Conservation (phyloP, 2,797 vertebrate species). For the Malurus leucopterus region DNA sequence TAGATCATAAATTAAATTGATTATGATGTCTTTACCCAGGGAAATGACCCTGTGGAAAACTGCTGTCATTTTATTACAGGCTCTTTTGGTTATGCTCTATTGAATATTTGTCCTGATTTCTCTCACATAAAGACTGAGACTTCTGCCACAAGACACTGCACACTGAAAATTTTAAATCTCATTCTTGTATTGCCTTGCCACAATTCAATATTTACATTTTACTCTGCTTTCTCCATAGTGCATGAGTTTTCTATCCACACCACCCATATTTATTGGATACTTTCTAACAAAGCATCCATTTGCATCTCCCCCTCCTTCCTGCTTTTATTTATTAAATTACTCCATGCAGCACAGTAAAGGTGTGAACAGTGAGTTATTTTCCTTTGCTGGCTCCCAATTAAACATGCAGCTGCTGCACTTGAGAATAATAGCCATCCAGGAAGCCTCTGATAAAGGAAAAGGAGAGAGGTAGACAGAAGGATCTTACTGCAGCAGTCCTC, state of each 20-base stretch:
- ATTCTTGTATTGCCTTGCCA: not conserved
- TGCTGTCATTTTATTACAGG: not conserved
- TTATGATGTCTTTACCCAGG: not conserved
- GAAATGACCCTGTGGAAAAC: not conserved
- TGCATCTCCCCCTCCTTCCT: slow-evolving; percentile 5
- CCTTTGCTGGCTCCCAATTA: not conserved
- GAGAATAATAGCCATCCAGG: not conserved
- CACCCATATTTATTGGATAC: not conserved
- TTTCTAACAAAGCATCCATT: slow-evolving; percentile 13
- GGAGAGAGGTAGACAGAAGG: not conserved
- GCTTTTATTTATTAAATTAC: slow-evolving; percentile 31
- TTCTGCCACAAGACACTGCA: not conserved
- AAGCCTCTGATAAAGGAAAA: not conserved
- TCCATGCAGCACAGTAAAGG: not conserved
- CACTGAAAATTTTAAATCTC: not conserved
- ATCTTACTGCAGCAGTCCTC: not conserved
- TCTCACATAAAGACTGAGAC: not conserved
- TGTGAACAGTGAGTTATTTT: not conserved
- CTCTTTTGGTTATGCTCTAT: not conserved
- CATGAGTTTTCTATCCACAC: not conserved
- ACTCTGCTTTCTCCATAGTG: slow-evolving; percentile 16
- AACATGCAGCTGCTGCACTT: not conserved
- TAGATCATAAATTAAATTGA: not conserved
- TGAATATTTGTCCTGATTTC: not conserved
- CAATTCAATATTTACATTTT: not conserved